These are phyloP conservation scores for Leiothrix lutea DNA, from an alignment of 2,113 vertebrate genomes.

Conservation along the genomic window DNA sequence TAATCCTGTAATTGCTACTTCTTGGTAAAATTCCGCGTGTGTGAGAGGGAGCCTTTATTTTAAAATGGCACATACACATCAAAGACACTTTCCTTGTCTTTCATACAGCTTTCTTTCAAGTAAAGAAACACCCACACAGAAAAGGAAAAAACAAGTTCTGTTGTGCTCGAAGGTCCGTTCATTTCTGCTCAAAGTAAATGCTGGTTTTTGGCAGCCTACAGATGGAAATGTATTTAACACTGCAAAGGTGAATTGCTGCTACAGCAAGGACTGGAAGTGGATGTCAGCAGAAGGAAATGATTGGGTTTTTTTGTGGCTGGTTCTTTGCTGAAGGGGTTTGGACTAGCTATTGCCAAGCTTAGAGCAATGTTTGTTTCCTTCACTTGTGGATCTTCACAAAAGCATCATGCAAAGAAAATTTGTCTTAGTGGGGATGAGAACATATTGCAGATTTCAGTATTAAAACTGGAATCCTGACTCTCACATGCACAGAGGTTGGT, in stretches of 20 bases:
- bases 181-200: conserved; percentile 21
- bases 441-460: neutral
- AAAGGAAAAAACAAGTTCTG: neutral
- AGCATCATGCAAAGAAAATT: neutral
- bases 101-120: conserved; percentile 31
- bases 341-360: neutral
- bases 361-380: neutral
- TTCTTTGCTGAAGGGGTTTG: conserved; percentile 25
- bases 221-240: conserved; percentile 8
- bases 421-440: neutral
- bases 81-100: conserved; percentile 60
- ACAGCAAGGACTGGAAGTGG: neutral
- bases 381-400: neutral
- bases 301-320: neutral
- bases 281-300: conserved; percentile 10
- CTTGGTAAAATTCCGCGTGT: conserved; percentile 41
- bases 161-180: neutral
- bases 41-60: conserved; percentile 46
- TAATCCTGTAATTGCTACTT: conserved; percentile 74
- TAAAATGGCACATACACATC: conserved; percentile 52
- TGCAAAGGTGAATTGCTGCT: neutral
- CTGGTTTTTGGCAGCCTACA: conserved; percentile 8
- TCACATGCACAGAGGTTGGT: fast-evolving
- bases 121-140: neutral
- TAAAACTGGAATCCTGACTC: neutral